A percentile compares a stretch with the other conserved stretches of the same genome.
Conservation (phyloP, 2,888 invertebrate species). For the Machimus rusticus region DNA sequence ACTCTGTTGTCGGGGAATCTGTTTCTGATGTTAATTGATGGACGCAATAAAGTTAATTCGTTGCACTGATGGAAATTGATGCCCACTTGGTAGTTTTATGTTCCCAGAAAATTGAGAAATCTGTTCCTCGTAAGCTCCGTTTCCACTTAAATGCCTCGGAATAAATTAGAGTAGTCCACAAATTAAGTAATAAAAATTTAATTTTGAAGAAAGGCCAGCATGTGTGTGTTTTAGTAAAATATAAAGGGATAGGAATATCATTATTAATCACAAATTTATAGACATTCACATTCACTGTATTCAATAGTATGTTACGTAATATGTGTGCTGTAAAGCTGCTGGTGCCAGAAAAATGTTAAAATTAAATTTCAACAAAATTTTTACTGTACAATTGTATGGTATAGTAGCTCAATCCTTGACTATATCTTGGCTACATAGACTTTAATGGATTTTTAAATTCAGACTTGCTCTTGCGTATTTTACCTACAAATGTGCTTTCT, state of each 20-base stretch:
- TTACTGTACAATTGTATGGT: too few species aligned
- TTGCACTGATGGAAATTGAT: background rate
- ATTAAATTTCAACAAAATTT: too few species aligned
- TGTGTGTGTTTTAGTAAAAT: background rate
- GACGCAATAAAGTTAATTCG: background rate
- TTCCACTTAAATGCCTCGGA: background rate
- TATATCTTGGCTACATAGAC: too few species aligned
- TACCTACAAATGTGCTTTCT: too few species aligned
- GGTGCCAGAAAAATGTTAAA: too few species aligned
- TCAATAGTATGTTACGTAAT: too few species aligned
- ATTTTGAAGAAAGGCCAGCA: background rate
- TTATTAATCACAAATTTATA: background rate
- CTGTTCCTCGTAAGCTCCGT: background rate
- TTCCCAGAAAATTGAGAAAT: constrained; percentile 2
- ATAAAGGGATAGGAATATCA: background rate
- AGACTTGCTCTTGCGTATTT: too few species aligned
- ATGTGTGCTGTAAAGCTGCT: too few species aligned
- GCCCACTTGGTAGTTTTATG: constrained; percentile 4
- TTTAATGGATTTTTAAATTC: too few species aligned
- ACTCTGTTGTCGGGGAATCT: background rate
- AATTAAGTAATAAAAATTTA: background rate
- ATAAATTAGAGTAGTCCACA: background rate
- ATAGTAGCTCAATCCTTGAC: too few species aligned
- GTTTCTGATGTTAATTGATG: background rate
- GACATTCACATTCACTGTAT: background rate